A percentile compares a stretch with the other conserved stretches of the same genome.
phyloP scores from a whole-genome alignment of 2,797 vertebrate genomes.

The Clarias platycephalus region DNA sequence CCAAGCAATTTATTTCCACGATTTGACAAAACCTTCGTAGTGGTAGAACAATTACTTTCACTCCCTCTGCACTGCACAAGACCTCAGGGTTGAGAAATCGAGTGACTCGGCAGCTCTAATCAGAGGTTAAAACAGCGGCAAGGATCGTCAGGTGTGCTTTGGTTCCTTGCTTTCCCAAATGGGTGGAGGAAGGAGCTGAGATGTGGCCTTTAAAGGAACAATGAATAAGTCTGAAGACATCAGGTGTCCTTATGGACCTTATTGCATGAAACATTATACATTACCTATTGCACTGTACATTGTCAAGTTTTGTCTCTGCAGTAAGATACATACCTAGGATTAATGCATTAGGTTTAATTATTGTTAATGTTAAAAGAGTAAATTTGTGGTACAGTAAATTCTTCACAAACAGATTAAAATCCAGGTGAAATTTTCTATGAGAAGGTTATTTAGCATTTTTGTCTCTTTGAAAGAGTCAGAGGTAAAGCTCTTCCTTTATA shows the following conservation, averaged over 20 bases:
- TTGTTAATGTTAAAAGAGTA: background rate
- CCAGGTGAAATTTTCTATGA: background rate
- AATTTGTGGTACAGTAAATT: no score
- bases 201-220: constrained; percentile 69
- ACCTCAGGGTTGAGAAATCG: constrained; percentile 70
- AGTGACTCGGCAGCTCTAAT: constrained; percentile 73
- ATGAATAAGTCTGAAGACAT: constrained; percentile 67
- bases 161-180: constrained; percentile 48
- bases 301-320: background rate
- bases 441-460: background rate
- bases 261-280: background rate
- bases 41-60: constrained; percentile 75
- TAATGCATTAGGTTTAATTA: background rate
- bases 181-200: constrained; percentile 62
- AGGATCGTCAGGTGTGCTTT: constrained; percentile 34
- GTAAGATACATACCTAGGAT: background rate
- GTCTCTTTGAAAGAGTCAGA: background rate
- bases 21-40: constrained; percentile 69
- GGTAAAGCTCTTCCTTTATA: background rate
- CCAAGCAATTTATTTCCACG: constrained; percentile 77
- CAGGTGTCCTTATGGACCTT: background rate
- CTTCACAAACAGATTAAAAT: background rate
- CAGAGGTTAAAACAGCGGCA: constrained; percentile 75
- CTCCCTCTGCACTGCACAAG: constrained; percentile 65
- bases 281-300: background rate